These are phyloP conservation scores for Conopomorpha cramerella DNA, from an alignment of 1,140 invertebrate species.

Conservation along the genomic window DNA sequence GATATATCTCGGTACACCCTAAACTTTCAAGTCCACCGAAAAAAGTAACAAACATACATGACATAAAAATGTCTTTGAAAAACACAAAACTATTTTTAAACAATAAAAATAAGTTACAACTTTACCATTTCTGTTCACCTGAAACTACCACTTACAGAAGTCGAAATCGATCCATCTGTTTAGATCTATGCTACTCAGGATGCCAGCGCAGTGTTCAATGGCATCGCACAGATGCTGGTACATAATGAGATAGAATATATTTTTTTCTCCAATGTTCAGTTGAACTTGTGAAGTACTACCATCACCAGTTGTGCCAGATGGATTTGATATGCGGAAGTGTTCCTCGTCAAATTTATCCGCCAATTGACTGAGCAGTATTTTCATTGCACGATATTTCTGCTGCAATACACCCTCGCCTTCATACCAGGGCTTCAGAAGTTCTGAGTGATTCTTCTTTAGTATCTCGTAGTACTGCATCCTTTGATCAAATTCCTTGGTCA, in stretches of 20 bases:
- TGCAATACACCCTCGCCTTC: constrained; percentile 23
- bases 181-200: constrained; percentile 34
- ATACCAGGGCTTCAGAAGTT: constrained; percentile 34
- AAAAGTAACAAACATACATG: no score
- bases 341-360: constrained; percentile 28
- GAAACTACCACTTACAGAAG: constrained; percentile 19
- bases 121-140: constrained; percentile 6
- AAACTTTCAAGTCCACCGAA: no score
- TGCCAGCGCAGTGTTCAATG: constrained; percentile 28
- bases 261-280: constrained; percentile 1
- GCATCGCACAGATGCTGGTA: constrained; percentile 23
- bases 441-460: constrained; percentile 20
- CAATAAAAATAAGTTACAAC: neutral
- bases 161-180: constrained; percentile 44
- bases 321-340: constrained; percentile 9
- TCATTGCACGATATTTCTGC: constrained; percentile 26
- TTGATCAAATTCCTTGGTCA: constrained; percentile 33
- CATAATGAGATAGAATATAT: constrained; percentile 26
- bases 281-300: neutral
- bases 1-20: no score
- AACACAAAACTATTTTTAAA: no score
- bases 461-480: constrained; percentile 37
- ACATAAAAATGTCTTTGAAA: no score
- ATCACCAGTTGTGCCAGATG: neutral
- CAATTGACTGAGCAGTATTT: constrained; percentile 22